A percentile compares a stretch with the other conserved stretches of the same genome.
These are phyloP conservation scores for Gymnarchus niloticus DNA, from an alignment of 2,113 vertebrate genomes.

Conservation along the genomic window DNA sequence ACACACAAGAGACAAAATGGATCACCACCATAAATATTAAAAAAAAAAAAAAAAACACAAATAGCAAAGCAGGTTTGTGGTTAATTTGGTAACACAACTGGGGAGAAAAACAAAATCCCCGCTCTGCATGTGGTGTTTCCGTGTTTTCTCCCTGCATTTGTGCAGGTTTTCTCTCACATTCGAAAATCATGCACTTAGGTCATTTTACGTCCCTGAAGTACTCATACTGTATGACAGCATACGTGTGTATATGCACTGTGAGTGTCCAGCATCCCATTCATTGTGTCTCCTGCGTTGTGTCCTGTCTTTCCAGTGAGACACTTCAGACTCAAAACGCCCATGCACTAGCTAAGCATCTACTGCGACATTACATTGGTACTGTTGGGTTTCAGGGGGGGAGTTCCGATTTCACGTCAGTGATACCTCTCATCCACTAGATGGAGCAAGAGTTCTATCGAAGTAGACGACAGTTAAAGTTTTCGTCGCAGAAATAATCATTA, in stretches of 20 bases:
- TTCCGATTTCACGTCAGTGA: background rate
- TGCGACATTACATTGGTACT: too few species aligned
- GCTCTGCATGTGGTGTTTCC: background rate
- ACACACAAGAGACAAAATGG: background rate
- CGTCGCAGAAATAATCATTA: background rate
- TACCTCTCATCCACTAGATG: background rate
- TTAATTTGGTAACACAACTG: background rate
- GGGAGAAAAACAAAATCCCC: too few species aligned
- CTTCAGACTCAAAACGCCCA: too few species aligned
- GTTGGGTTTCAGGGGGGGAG: background rate
- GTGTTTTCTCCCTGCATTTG: background rate
- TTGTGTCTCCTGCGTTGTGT: too few species aligned
- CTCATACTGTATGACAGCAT: background rate
- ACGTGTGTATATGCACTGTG: too few species aligned
- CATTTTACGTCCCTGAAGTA: too few species aligned
- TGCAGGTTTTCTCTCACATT: background rate
- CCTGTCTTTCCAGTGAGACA: too few species aligned
- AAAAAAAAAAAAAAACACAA: too few species aligned
- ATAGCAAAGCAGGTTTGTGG: background rate
- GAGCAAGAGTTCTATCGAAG: background rate
- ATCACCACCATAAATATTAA: background rate
- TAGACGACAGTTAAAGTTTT: background rate
- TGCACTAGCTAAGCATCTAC: too few species aligned
- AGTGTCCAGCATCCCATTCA: too few species aligned
- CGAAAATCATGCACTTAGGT: background rate